Evolutionary conservation across 2,888 invertebrate genomes (phyloP).

Genomic region (Biston betularia): DNA sequence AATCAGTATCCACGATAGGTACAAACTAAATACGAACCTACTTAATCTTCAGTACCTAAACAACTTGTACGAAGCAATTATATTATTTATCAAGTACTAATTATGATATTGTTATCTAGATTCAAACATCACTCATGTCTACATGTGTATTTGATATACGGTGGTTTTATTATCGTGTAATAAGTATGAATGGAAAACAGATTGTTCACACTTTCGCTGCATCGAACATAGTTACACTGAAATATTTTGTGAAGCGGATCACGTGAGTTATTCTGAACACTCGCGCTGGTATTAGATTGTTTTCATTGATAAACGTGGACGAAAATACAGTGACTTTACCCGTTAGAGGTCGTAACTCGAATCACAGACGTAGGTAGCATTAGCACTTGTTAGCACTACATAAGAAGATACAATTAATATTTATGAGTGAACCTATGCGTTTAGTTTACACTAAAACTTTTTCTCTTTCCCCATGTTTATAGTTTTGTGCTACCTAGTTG

Average conservation of each 20-base stretch:
- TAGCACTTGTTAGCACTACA: neutral
- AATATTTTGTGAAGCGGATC: conserved; percentile 39
- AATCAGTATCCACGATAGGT: neutral
- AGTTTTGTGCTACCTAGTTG: neutral
- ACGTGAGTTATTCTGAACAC: conserved; percentile 39
- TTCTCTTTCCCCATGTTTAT: neutral
- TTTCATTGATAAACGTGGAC: conserved; percentile 43
- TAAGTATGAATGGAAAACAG: conserved; percentile 46
- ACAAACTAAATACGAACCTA: conserved; percentile 33
- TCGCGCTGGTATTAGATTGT: conserved; percentile 31
- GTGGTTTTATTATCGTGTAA: conserved; percentile 38
- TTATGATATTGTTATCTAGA: conserved; percentile 49
- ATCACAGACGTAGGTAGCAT: conserved; percentile 13
- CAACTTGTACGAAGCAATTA: neutral
- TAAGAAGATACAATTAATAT: too few species aligned
- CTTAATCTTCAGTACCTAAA: conserved; percentile 12
- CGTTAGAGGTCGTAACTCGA: conserved; percentile 34
- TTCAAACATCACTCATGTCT: conserved; percentile 44
- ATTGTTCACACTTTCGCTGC: conserved; percentile 39
- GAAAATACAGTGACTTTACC: conserved; percentile 41
- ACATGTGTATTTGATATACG: conserved; percentile 14
- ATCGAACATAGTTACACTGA: conserved; percentile 25
- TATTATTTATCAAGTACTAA: neutral
- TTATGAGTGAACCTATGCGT: neutral
- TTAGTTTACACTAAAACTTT: neutral